Evolutionary conservation across 37 sponge, comb jelly and placozoan species (phyloP), one percentile per base, ranked within the genome.

Genomic region (Crambe crambe): DNA sequence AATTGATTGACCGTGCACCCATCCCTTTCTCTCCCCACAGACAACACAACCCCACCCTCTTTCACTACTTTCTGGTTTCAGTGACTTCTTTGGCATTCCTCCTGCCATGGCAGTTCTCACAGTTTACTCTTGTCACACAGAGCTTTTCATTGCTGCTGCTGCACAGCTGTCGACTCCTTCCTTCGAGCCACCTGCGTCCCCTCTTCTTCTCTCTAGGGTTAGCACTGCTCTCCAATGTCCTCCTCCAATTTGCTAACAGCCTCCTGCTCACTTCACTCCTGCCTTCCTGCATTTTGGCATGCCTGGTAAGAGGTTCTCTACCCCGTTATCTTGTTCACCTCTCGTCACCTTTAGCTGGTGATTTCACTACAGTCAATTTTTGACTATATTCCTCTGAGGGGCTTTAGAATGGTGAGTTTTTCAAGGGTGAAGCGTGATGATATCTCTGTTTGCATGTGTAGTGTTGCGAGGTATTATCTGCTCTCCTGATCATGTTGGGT

Each of bases 81-180:
- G n/a, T 75, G 1, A 21, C 87, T 5, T 75, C 85, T 40, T 56
- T 90, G 21, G 31, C 37, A 12, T 95, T 91, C 73, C 75, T 95
- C 87, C 36, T 95, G 65, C 95, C 95, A n/a, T 95, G 95, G 95
- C 95, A 91, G 85, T 97, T 97, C 78, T 74, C 92, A 17, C 97
- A 94, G 81, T 97, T 97, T 63, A 93, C 84, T 41, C 84, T 97
- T 41, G 74, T 97, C 41, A 94, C 94, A 60, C 93, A 96, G 79
- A 76, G 43, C 1, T 60, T 88, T 1, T 81, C 78, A 31, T 64
- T 93, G 36, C 27, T 83, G 22, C 80, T 56, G 3, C 62, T 86
- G 0, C 78, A 93, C 74, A 35, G n/a, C 21, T 39, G 80, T 40
- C 39, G 74, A 1, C 73, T 75, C 5, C 27, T 87, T 3, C 51